A percentile compares a stretch with the other conserved stretches of the same genome.
Evolutionary conservation across 2,888 invertebrate species (phyloP).

Genomic region (Boloria euphrosyne): DNA sequence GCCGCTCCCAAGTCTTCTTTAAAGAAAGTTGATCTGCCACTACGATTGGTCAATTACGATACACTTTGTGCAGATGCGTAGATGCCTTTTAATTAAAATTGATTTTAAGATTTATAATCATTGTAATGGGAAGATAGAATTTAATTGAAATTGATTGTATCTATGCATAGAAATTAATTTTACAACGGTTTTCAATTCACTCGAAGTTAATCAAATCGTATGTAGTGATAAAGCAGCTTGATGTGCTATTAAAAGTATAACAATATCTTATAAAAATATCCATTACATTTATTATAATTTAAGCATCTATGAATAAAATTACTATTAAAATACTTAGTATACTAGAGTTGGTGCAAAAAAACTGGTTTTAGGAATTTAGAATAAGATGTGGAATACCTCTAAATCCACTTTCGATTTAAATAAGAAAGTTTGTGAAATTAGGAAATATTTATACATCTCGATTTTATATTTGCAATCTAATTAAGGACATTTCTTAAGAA

Average conservation of each 20-base stretch:
- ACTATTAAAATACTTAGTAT: slow-evolving; percentile 4
- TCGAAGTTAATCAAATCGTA: too few relatives aligned
- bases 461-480: neutral
- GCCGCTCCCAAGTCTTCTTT: slow-evolving; percentile 48
- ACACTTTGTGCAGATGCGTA: slow-evolving; percentile 34
- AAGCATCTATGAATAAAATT: neutral
- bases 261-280: too few relatives aligned
- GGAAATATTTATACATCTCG: neutral
- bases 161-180: neutral
- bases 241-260: too few relatives aligned
- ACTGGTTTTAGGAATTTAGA: slow-evolving; percentile 35
- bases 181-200: too few relatives aligned
- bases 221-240: too few relatives aligned
- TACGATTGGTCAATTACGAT: slow-evolving; percentile 39
- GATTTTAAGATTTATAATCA: slow-evolving; percentile 1
- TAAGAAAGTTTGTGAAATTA: slow-evolving; percentile 10
- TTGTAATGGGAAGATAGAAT: neutral
- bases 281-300: neutral
- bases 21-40: slow-evolving; percentile 46
- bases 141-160: neutral
- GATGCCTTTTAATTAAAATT: slow-evolving; percentile 4
- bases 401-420: slow-evolving; percentile 37
- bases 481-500: too few relatives aligned
- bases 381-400: slow-evolving; percentile 25
- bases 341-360: slow-evolving; percentile 22